Evolutionary conservation across 2,888 invertebrate genomes (phyloP), one percentile per base, ranked within the genome.

Genomic region (Drosophila kambysellisi): DNA sequence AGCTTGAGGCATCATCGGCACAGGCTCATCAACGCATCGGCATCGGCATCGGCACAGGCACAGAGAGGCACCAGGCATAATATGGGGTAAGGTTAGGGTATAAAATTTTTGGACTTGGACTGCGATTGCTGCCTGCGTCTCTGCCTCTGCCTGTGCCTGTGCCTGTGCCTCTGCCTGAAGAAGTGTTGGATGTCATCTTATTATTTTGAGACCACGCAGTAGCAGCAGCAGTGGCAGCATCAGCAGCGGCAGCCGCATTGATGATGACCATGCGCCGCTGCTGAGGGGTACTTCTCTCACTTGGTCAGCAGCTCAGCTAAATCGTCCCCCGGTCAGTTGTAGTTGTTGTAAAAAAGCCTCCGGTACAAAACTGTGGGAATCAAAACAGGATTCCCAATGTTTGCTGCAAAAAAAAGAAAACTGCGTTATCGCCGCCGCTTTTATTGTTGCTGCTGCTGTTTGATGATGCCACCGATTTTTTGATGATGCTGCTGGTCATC

Each of bases 161-260:
- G 76, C 71, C 67, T 75, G 9, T n/a, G 70, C 53, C 57, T 59
- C 65, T 65, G 53, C 86, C 89, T 37, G 56, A 91, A 92, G 92
- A 93, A 93, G 93, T 93, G 93, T 93, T 93, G 93, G 92, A 93
- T 93, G 93, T 93, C 93, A 93, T 93, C 92, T 93, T 92, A 92
- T 93, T 93, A 92, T 93, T 91, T 82, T 66, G 77, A 84, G 86
- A 88, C 89, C 87, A 89, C 64, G 86, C 74, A 57, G 65, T 41
- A 74, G 75, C 73, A 52, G 73, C 83, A 56, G 82, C 62, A 37
- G 20, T 39, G 39, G 67, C 72, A 46, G 71, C 80, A 67, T 62
- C 72, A 64, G 67, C 63, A 53, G 63, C 63, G 69, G 80, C 50
- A 25, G 46, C 46, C 46, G 46, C 81, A 73, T 76, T 83, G 86